These are phyloP conservation scores for Poicephalus meyeri DNA, from an alignment of 2,113 vertebrate genomes.

Conservation along the genomic window DNA sequence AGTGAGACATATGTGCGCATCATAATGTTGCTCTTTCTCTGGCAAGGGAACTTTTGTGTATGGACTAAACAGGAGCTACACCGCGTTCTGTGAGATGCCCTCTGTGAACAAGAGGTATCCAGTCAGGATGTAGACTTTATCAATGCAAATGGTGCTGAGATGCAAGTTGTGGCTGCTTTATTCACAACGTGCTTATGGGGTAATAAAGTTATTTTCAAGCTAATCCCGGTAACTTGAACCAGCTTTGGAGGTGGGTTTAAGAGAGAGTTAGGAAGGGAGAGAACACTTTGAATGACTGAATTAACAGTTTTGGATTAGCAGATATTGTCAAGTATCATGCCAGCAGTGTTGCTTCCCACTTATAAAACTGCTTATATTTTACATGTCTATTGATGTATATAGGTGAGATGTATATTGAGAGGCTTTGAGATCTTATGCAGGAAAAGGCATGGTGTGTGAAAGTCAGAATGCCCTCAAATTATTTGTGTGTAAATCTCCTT, in stretches of 20 bases:
- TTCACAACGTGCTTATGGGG: not conserved
- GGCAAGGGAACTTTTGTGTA: not conserved
- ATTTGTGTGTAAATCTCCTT: not conserved
- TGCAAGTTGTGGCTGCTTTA: not conserved
- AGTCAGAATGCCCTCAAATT: not conserved
- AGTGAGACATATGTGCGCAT: not conserved
- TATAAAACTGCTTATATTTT: not conserved
- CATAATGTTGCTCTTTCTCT: not conserved
- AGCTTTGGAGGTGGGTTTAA: not conserved
- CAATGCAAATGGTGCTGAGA: not conserved
- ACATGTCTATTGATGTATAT: not conserved
- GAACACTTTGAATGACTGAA: not conserved
- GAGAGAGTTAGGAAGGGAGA: not conserved
- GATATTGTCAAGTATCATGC: not conserved
- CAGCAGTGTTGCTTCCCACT: not conserved
- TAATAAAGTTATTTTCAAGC: not conserved
- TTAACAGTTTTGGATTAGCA: not conserved
- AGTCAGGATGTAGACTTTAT: not conserved
- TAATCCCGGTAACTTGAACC: not conserved
- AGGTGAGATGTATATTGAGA: not conserved
- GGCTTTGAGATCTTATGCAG: not conserved
- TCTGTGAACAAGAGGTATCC: not conserved
- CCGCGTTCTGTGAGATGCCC: rapidly evolving
- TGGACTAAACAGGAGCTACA: not conserved
- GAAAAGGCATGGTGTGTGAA: not conserved